These are phyloP conservation scores for Cephalopterus ornatus DNA, from an alignment of 2,113 vertebrate genomes.

Conservation along the genomic window DNA sequence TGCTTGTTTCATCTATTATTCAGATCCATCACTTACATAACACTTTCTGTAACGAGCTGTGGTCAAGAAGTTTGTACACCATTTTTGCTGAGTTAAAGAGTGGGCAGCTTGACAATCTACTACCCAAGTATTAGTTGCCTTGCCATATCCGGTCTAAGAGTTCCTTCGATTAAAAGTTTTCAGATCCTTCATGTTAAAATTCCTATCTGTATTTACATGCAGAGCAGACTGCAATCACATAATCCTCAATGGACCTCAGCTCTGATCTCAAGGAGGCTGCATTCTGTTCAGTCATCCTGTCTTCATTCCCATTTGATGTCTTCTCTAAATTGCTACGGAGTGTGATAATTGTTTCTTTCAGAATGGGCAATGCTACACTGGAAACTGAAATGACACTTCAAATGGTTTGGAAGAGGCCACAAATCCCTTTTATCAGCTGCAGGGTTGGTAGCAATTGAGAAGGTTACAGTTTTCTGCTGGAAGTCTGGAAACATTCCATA, in stretches of 20 bases:
- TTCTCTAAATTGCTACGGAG: background rate
- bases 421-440: background rate
- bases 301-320: background rate
- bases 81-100: background rate
- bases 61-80: background rate
- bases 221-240: background rate
- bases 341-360: background rate
- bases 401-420: background rate
- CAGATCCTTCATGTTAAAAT: background rate
- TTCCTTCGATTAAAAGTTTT: background rate
- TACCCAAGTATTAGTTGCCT: background rate
- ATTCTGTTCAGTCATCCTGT: background rate
- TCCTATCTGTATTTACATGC: background rate
- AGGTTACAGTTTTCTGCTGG: background rate
- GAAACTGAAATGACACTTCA: background rate
- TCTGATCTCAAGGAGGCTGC: background rate
- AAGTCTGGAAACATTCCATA: background rate
- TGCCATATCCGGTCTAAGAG: background rate
- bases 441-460: background rate
- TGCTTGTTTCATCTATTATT: conserved; percentile 19
- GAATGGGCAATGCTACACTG: background rate
- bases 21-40: background rate
- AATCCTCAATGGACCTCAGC: background rate
- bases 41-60: background rate
- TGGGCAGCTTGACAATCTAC: background rate